Evolutionary conservation across 2,113 vertebrate genomes (phyloP).

Genomic region (Notiomystis cincta): DNA sequence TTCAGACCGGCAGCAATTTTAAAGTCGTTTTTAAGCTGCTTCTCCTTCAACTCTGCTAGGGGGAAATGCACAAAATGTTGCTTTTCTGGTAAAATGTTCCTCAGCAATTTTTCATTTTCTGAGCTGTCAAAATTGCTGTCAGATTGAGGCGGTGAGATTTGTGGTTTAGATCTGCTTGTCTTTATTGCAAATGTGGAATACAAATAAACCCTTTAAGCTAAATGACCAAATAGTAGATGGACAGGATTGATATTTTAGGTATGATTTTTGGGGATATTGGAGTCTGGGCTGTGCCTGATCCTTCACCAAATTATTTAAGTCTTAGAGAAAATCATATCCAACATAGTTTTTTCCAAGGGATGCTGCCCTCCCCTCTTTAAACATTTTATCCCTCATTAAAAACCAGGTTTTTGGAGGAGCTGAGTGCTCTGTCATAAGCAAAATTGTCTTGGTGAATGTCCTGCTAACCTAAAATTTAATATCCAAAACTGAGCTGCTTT

Average conservation of each 20-base stretch:
- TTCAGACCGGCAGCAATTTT: not conserved
- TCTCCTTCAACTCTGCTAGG: not conserved
- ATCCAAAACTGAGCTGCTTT: not conserved
- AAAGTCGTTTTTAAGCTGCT: not conserved
- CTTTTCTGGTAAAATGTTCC: not conserved
- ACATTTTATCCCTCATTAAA: not conserved
- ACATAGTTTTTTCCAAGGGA: not conserved
- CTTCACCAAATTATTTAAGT: not conserved
- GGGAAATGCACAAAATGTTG: not conserved
- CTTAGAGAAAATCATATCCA: not conserved
- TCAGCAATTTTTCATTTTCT: not conserved
- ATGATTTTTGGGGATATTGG: not conserved
- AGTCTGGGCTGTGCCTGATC: not conserved
- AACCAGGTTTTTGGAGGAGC: not conserved
- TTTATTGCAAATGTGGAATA: not conserved
- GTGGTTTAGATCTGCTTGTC: not conserved
- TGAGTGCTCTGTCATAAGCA: not conserved
- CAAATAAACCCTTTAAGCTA: not conserved
- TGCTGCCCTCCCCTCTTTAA: not conserved
- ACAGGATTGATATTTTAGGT: not conserved
- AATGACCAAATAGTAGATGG: too few species aligned
- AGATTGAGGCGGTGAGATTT: fast-evolving
- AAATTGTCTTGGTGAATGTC: not conserved
- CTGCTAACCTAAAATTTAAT: not conserved
- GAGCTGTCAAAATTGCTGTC: not conserved